Conservation (phyloP, 1,140 invertebrate species). For the Trachymyrmex cornetzi region DNA sequence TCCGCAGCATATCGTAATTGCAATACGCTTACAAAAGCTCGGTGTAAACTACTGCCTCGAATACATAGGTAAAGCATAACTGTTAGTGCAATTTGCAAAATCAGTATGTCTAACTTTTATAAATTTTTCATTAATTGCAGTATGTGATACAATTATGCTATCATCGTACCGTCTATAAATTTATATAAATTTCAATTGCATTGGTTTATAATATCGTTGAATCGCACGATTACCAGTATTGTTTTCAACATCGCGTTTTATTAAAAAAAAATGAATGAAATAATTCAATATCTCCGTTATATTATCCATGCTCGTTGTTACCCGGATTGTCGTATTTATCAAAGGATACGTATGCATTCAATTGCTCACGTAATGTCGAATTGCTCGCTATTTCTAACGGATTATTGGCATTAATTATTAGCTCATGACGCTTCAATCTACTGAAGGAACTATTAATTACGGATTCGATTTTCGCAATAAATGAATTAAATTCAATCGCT, state of each 20-base stretch:
- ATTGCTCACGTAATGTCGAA: not conserved
- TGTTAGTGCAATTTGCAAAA: conserved; percentile 32
- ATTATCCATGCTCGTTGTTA: conserved; percentile 9
- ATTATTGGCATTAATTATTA: conserved; percentile 66
- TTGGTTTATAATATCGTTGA: conserved; percentile 14
- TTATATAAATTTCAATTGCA: conserved; percentile 33
- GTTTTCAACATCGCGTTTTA: not conserved
- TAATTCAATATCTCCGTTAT: not conserved
- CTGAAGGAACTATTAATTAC: conserved; percentile 59
- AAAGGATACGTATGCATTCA: conserved; percentile 42
- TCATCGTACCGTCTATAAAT: not conserved
- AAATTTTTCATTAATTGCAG: conserved; percentile 32
- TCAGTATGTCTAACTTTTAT: conserved; percentile 10
- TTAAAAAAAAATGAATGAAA: conserved; percentile 25
- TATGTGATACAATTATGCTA: conserved; percentile 12
- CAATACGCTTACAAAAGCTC: conserved; percentile 35
- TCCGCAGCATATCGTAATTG: conserved; percentile 40
- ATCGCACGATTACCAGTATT: not conserved
- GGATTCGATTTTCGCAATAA: conserved; percentile 42
- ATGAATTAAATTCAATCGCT: not conserved
- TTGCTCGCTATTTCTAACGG: conserved; percentile 27
- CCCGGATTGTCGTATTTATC: conserved; percentile 56
- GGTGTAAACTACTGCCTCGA: conserved; percentile 13
- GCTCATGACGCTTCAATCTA: conserved; percentile 58
- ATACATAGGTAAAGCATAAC: not conserved